Evolutionary conservation across 1,140 invertebrate genomes (phyloP).

Genomic region (Planococcus citri): DNA sequence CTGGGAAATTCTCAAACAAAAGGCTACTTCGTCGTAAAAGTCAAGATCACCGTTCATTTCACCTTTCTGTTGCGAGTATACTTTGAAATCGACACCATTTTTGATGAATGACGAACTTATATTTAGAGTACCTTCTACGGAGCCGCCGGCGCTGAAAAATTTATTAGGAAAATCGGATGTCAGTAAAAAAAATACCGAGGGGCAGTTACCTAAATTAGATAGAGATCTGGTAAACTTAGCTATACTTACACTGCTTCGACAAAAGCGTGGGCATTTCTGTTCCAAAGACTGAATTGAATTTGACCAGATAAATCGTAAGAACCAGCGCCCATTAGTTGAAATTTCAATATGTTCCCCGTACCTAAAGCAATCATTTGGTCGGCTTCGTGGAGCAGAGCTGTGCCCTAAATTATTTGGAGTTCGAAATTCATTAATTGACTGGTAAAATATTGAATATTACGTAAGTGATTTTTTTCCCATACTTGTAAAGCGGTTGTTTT

Average conservation of each 20-base stretch:
- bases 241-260: constrained; percentile 61
- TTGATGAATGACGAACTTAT: constrained; percentile 54
- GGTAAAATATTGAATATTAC: too few relatives aligned
- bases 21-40: constrained; percentile 58
- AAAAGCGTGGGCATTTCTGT: constrained; percentile 66
- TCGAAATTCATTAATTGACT: too few relatives aligned
- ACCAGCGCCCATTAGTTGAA: constrained; percentile 53
- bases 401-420: constrained; percentile 43
- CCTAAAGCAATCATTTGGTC: constrained; percentile 51
- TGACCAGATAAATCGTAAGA: constrained; percentile 74
- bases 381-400: constrained; percentile 62
- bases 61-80: constrained; percentile 55
- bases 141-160: constrained; percentile 51
- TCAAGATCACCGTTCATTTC: constrained; percentile 64
- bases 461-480: too few relatives aligned
- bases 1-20: constrained; percentile 68
- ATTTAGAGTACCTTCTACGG: constrained; percentile 48
- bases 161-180: too few relatives aligned
- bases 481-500: constrained; percentile 69
- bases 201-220: too few relatives aligned
- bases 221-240: too few relatives aligned
- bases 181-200: too few relatives aligned
- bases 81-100: constrained; percentile 53
- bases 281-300: constrained; percentile 77
- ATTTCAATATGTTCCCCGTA: constrained; percentile 58